Evolutionary conservation across 2,797 vertebrate genomes (phyloP), one percentile per base, ranked within the genome.

Genomic region (Hoplostethus atlanticus): DNA sequence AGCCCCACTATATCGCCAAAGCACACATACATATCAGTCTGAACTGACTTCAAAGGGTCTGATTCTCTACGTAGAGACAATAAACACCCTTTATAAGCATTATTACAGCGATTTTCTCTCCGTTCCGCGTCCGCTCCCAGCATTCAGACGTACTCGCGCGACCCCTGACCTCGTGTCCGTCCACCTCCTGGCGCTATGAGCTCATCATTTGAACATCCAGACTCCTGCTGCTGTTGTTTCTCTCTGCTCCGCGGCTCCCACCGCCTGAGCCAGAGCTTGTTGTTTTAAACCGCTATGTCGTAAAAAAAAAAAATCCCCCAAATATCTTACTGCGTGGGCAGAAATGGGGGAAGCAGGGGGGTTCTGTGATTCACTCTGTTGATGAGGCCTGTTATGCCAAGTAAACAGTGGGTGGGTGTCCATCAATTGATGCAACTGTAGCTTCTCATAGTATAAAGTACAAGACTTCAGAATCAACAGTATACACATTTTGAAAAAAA

Each of bases 271-370:
- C 81, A 56, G 63, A 13, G 77, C 67, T 76, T 90, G 84, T 90
- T 91, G 84, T 86, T 92, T 84, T 87, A 88, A 80, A 82, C 77
- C 42, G 73, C 12, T 34, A 83, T 68, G 58, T 87, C 77, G 76
- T 72, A n/a, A 2, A 13, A 44, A 16, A 42, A 42, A 57, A 75
- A 79, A 82, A 81, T 84, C 87, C 81, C 82, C 83, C 74, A 71
- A 38, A 71, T 74, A 66, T 81, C 59, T 71, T 58, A 25, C 40
- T 38, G 58, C 36, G 48, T 68, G 68, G 73, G 58, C 36, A 58
- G 72, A 63, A 47, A 63, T 2, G 42, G 56, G 25, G 46, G 21
- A 53, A 21, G 21, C 21, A 36, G 56, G 60, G 28, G 42, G 48
- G 50, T 56, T 53, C 6, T 28, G 28, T 16, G 42, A 68, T 34